These are phyloP conservation scores for Bellardia bayeri DNA, from an alignment of 2,888 invertebrate species.

Conservation along the genomic window DNA sequence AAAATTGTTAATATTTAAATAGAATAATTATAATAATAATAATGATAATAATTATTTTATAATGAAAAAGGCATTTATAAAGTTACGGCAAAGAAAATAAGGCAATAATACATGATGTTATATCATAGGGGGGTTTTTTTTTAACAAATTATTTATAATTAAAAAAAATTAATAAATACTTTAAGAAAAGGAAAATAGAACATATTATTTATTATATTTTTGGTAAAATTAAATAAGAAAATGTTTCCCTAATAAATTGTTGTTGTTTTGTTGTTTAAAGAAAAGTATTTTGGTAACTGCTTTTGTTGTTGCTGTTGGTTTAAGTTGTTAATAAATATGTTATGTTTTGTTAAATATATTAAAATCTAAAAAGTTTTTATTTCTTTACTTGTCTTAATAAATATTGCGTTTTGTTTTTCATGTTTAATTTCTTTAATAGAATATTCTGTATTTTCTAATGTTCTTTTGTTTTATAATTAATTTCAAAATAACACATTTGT, in stretches of 20 bases:
- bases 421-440: constrained; percentile 29
- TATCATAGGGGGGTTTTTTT: not conserved
- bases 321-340: constrained; percentile 63
- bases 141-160: not conserved
- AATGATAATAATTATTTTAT: constrained; percentile 49
- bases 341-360: constrained; percentile 46
- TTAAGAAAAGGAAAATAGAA: constrained; percentile 17
- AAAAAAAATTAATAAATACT: not conserved
- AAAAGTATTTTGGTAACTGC: constrained; percentile 73
- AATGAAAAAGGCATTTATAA: constrained; percentile 65
- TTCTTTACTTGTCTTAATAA: constrained; percentile 60
- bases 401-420: constrained; percentile 70
- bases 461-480: constrained; percentile 33
- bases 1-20: constrained; percentile 20
- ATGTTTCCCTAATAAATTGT: constrained; percentile 51
- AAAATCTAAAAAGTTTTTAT: constrained; percentile 60
- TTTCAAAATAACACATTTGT: constrained; percentile 72
- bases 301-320: constrained; percentile 59
- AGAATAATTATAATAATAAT: constrained; percentile 1
- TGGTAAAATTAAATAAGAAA: constrained; percentile 20
- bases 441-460: constrained; percentile 63
- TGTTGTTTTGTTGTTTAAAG: constrained; percentile 21
- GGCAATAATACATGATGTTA: constrained; percentile 56
- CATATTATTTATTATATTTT: not conserved
- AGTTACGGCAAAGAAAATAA: constrained; percentile 70